Base-by-base conservation (phyloP, 2,113 vertebrate species). In the Mugil cephalus region DNA sequence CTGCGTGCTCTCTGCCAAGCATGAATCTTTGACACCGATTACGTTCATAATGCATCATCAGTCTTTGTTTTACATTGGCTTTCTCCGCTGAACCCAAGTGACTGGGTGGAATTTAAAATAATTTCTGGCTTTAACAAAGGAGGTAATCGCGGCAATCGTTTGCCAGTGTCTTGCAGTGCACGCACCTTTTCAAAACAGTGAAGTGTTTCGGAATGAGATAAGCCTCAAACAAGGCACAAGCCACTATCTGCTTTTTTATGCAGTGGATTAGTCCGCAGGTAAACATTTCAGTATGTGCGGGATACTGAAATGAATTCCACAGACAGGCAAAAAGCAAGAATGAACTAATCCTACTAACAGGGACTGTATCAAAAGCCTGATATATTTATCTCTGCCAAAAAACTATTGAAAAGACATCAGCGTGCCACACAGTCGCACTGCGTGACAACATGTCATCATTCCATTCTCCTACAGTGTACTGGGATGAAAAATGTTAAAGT, bases 21-120 rank as follows among this genome's bases (percentile, higher is more conserved):
- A 58, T 36, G 19, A 24, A 43, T 69, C 71, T 58, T 34, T 78
- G 54, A 67, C 63, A 61, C 73, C 52, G 71, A 64, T 73, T 80
- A 75, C 62, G 52, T 46, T 71, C 38, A 71, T 48, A 70, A 74
- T 36, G 19, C 61, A 70, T 61, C 55, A 63, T 51, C 53, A 38
- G 12, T 62, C 42, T 69, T 61, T 69, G 59, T 75, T 73, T 62
- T 7, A 69, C 7, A 59, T 35, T 50, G 35, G 67, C 8, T 4
- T 43, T 56, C 51, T 38, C 13, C 1, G 62, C 80, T 21, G 69
- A 59, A 80, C 54, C 52, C 14, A 55, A 77, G 58, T 66, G 51
- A 69, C 8, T 18, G 40, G 59, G 30, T 5, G 42, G 7, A 60
- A 58, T 69, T 64, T 1, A 21, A 73, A 76, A 52, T 60, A 60